Percentiles rank a stretch among this genome's conserved stretches.
Conservation (phyloP, 1,140 invertebrate species). For the Dendroctonus ponderosae region DNA sequence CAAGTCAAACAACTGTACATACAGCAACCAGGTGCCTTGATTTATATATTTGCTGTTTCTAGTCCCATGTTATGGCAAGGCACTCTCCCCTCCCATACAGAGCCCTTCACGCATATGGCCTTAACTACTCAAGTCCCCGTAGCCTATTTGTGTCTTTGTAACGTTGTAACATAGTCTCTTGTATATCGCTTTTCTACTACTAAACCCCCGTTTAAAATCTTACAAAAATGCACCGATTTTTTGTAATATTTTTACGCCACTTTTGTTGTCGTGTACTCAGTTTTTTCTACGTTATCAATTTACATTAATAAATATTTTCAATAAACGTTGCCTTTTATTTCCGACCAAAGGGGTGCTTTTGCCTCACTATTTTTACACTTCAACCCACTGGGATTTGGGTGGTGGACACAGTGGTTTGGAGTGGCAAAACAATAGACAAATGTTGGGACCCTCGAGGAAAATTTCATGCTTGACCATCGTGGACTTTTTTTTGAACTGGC, state of each 20-base stretch:
- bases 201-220: background rate
- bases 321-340: conserved; percentile 6
- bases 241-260: conserved; percentile 19
- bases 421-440: no score
- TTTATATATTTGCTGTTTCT: conserved; percentile 11
- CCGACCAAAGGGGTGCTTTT: no score
- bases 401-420: no score
- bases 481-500: no score
- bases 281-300: conserved; percentile 20
- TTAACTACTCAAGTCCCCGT: background rate
- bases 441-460: no score
- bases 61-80: conserved; percentile 2
- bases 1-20: background rate
- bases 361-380: no score
- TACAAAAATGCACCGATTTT: background rate
- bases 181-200: conserved; percentile 19
- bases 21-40: conserved; percentile 4
- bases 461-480: no score
- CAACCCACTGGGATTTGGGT: no score
- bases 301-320: conserved; percentile 37
- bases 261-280: conserved; percentile 23
- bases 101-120: conserved; percentile 6
- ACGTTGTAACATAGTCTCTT: conserved; percentile 8
- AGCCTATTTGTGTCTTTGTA: conserved; percentile 12
- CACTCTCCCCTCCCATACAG: no score